phyloP scores from a whole-genome alignment of 2,888 invertebrate genomes.

The Chalcis sispes region DNA sequence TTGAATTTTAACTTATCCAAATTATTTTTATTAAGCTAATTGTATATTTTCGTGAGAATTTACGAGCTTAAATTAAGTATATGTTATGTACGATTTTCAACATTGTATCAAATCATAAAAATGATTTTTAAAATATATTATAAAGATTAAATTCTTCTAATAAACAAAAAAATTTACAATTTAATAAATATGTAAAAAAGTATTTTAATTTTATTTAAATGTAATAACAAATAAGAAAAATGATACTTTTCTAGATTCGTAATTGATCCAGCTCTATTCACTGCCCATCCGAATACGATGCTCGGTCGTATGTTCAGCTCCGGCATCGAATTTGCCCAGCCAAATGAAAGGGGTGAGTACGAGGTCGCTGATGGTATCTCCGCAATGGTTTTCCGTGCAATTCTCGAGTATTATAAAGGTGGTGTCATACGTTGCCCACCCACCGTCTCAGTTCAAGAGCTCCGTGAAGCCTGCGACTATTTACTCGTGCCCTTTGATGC shows the following conservation, averaged over 20 bases:
- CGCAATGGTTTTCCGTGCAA: conserved; percentile 94
- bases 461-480: conserved; percentile 99
- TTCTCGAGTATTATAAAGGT: conserved; percentile 95
- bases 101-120: too few species aligned
- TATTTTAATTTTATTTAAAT: not conserved
- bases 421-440: conserved; percentile 96
- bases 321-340: conserved; percentile 92
- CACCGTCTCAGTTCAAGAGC: conserved; percentile 95
- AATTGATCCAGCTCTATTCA: conserved; percentile 94
- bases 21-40: not conserved
- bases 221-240: not conserved
- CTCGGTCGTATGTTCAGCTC: conserved; percentile 99
- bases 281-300: conserved; percentile 98
- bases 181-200: not conserved
- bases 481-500: conserved; percentile 98
- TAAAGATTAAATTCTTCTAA: too few species aligned
- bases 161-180: too few species aligned
- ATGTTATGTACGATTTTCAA: too few species aligned
- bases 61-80: too few species aligned
- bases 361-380: conserved; percentile 98
- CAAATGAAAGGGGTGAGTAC: conserved; percentile 97
- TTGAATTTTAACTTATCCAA: too few species aligned
- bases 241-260: conserved; percentile 80
- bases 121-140: not conserved
- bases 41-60: not conserved